These are phyloP conservation scores for Halcyon senegalensis DNA, from an alignment of 2,113 vertebrate species.

Conservation along the genomic window DNA sequence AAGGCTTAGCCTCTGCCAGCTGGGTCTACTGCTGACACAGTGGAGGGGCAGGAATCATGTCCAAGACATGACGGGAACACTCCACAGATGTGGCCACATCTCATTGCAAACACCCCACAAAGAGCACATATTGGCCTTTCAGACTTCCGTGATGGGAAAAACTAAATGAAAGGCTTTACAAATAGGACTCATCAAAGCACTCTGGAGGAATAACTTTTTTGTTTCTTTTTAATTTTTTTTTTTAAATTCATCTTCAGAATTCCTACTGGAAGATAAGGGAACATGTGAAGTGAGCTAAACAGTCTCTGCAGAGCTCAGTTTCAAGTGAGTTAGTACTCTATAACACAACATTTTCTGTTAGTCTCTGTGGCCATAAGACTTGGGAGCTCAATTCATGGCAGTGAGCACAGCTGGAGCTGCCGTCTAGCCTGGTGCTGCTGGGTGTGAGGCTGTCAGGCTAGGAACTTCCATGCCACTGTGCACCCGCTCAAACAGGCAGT, in stretches of 20 bases:
- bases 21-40: not conserved
- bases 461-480: not conserved
- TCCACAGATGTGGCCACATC: not conserved
- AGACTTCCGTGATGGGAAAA: not conserved
- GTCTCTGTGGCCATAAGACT: not conserved
- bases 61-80: not conserved
- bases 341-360: not conserved
- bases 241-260: not conserved
- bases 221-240: too few species aligned
- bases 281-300: not conserved
- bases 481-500: accelerated
- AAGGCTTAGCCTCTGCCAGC: not conserved
- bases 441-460: not conserved
- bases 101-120: not conserved
- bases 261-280: not conserved
- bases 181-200: not conserved
- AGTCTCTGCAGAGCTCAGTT: not conserved
- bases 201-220: not conserved
- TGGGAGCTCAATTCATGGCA: not conserved
- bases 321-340: not conserved
- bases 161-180: not conserved
- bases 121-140: not conserved
- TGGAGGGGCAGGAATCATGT: not conserved
- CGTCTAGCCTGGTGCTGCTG: accelerated
- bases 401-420: not conserved